phyloP scores from a whole-genome alignment of 2,113 vertebrate species.

The Eulacestoma nigropectus region DNA sequence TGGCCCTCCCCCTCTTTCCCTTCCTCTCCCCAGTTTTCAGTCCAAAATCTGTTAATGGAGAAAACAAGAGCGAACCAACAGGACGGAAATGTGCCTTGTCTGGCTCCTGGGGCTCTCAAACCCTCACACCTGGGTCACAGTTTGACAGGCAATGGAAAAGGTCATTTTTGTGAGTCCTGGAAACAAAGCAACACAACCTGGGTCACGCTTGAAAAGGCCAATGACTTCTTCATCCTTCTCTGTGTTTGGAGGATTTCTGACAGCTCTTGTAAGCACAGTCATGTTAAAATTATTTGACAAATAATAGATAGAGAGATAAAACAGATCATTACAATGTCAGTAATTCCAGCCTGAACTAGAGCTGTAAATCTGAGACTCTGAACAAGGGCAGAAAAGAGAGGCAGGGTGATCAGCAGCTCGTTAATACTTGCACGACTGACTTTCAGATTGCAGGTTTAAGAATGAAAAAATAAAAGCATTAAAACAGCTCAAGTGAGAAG shows the following conservation, averaged over 20 bases:
- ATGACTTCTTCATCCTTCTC: neutral
- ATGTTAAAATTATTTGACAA: conserved; percentile 22
- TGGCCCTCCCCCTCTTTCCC: neutral
- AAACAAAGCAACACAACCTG: neutral
- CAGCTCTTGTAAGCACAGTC: conserved; percentile 24
- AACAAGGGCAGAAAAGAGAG: conserved; percentile 33
- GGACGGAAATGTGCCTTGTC: neutral
- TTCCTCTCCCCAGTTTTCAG: neutral
- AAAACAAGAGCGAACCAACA: neutral
- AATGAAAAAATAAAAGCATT: neutral
- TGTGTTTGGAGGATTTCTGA: conserved; percentile 18
- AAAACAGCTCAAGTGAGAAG: conserved; percentile 37
- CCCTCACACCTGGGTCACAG: neutral
- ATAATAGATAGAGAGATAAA: conserved; percentile 24
- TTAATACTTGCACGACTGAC: conserved; percentile 17
- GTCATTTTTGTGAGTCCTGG: neutral
- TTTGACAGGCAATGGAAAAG: conserved; percentile 31
- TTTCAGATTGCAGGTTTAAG: conserved; percentile 38
- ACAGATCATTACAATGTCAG: conserved; percentile 6
- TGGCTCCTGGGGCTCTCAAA: conserved; percentile 30
- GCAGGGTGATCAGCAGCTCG: neutral
- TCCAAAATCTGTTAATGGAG: conserved; percentile 13
- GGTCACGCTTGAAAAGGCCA: neutral
- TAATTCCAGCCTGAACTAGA: conserved; percentile 13
- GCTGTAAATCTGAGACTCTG: conserved; percentile 12